Conservation (phyloP, 1,140 invertebrate genomes). For the Trichogramma pretiosum region DNA sequence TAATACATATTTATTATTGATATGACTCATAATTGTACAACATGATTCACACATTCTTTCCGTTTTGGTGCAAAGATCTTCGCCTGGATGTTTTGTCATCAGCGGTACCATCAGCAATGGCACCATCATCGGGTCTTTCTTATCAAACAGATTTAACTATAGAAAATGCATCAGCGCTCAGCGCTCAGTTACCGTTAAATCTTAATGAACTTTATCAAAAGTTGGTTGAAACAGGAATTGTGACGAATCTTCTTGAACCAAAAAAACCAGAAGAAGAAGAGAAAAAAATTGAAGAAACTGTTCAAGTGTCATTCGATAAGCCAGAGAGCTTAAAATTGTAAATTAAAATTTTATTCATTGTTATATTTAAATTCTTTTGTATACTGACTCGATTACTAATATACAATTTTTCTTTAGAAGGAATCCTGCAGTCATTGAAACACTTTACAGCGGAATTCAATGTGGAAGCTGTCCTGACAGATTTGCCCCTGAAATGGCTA, state of each 20-base stretch:
- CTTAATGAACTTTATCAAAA: slow-evolving; percentile 77
- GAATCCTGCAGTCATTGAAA: slow-evolving; percentile 57
- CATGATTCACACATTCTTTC: no score
- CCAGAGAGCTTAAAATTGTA: slow-evolving; percentile 69
- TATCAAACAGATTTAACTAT: slow-evolving; percentile 45
- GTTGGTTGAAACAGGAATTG: slow-evolving; percentile 74
- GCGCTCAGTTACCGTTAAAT: slow-evolving; percentile 49
- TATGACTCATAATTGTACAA: slow-evolving; percentile 1
- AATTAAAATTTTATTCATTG: slow-evolving; percentile 17
- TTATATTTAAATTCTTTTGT: neutral
- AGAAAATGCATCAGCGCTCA: slow-evolving; percentile 30
- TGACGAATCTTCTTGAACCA: slow-evolving; percentile 46
- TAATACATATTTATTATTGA: slow-evolving; percentile 1
- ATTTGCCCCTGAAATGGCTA: slow-evolving; percentile 79
- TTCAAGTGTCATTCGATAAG: slow-evolving; percentile 55
- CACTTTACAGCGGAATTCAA: slow-evolving; percentile 80
- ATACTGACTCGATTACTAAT: slow-evolving; percentile 1
- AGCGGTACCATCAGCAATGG: slow-evolving; percentile 53
- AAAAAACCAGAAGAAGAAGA: slow-evolving; percentile 42
- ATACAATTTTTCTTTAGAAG: slow-evolving; percentile 47
- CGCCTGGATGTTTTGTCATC: slow-evolving; percentile 56
- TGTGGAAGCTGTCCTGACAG: slow-evolving; percentile 89
- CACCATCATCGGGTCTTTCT: slow-evolving; percentile 46
- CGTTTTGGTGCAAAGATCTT: no score
- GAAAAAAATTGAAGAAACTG: slow-evolving; percentile 47